Conservation (phyloP, 2,113 vertebrate species). For the Microcebus griseorufus region DNA sequence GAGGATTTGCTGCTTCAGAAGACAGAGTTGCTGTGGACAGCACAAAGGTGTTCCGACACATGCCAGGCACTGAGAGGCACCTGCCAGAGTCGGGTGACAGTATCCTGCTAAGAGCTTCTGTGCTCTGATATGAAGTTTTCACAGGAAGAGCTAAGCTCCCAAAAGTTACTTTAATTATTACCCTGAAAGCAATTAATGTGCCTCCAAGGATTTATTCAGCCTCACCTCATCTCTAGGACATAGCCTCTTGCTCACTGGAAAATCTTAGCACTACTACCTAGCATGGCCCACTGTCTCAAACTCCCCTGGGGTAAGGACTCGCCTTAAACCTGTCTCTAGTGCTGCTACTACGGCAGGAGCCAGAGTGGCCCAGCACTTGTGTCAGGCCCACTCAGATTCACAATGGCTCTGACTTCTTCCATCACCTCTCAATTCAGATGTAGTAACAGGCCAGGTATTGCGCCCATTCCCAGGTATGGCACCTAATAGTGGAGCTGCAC, state of each 20-base stretch:
- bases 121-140: not conserved
- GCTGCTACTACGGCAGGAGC: rapidly evolving
- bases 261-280: not conserved
- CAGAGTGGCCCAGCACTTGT: rapidly evolving
- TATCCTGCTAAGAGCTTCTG: not conserved
- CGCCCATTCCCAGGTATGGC: rapidly evolving
- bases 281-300: not conserved
- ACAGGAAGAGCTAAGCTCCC: not conserved
- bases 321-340: not conserved
- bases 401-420: not conserved
- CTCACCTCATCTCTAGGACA: not conserved
- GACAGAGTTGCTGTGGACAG: not conserved
- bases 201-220: not conserved
- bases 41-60: not conserved
- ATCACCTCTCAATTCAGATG: not conserved
- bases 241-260: not conserved
- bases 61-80: not conserved
- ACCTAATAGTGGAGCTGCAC: not conserved
- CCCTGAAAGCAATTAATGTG: not conserved
- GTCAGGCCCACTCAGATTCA: not conserved
- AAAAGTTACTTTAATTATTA: not conserved
- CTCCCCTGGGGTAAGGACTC: not conserved
- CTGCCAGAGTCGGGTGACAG: not conserved
- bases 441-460: not conserved
- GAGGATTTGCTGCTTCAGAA: not conserved